Evolutionary conservation across 2,113 vertebrate genomes (phyloP).

Genomic region (Heteronetta atricapilla): DNA sequence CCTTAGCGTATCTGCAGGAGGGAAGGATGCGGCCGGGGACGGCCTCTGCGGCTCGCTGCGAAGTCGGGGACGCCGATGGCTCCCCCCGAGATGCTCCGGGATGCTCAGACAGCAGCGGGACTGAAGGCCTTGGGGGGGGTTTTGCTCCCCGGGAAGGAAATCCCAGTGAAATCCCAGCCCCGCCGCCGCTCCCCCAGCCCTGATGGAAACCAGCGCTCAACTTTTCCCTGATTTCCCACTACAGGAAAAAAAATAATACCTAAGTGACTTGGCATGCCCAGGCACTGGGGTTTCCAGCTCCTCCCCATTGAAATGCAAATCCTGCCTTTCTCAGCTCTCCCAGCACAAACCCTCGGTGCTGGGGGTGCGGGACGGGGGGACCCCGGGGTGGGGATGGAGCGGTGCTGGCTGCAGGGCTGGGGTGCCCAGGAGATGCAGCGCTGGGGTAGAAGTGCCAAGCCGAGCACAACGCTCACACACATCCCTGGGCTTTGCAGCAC

Average conservation of each 20-base stretch:
- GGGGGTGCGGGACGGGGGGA: not conserved
- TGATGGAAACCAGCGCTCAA: not conserved
- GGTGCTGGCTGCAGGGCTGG: not conserved
- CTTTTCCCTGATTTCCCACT: not conserved
- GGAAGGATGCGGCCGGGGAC: not conserved
- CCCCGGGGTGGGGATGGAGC: accelerated
- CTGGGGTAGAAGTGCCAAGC: not conserved
- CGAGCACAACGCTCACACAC: accelerated
- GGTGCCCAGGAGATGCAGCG: not conserved
- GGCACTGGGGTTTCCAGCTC: not conserved
- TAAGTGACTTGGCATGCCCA: accelerated
- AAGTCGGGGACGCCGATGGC: no score
- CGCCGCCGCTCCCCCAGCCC: not conserved
- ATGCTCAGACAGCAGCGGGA: not conserved
- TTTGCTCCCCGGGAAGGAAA: not conserved
- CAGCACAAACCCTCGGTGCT: not conserved
- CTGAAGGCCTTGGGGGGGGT: no score
- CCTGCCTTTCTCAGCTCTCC: not conserved
- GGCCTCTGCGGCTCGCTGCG: not conserved
- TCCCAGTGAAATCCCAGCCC: not conserved
- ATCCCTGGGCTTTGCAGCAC: not conserved
- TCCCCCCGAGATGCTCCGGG: no score
- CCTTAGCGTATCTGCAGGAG: not conserved
- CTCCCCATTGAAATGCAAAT: not conserved
- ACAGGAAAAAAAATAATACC: accelerated